A percentile compares a stretch with the other conserved stretches of the same genome.
These are phyloP conservation scores for Pleuronectes platessa DNA, from an alignment of 2,113 vertebrate species.

Conservation along the genomic window DNA sequence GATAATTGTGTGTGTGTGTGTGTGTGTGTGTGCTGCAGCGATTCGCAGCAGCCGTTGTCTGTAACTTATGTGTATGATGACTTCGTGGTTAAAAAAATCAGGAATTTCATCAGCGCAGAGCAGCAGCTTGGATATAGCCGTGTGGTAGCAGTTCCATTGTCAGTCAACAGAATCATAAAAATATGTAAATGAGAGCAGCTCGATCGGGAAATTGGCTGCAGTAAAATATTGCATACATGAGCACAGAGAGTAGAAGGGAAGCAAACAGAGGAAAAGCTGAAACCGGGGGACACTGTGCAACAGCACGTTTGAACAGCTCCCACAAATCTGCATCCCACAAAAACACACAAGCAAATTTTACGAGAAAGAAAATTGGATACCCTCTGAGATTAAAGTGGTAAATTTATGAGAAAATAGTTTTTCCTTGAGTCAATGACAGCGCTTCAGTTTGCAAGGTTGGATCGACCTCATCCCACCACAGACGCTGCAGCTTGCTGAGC, in stretches of 20 bases:
- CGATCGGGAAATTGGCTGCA: background rate
- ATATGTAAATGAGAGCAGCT: background rate
- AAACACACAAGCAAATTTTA: too few relatives aligned
- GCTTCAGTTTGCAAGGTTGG: too few relatives aligned
- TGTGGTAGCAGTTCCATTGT: background rate
- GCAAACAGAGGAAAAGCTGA: background rate
- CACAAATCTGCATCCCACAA: too few relatives aligned
- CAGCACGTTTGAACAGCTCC: too few relatives aligned
- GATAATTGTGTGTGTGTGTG: too few relatives aligned
- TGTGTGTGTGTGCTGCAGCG: background rate
- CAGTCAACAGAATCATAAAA: background rate
- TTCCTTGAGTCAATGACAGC: too few relatives aligned
- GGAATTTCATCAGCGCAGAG: background rate
- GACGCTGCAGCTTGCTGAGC: too few relatives aligned
- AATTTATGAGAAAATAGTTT: too few relatives aligned
- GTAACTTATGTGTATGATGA: background rate
- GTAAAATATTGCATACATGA: background rate
- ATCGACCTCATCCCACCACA: too few relatives aligned
- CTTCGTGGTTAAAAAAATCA: background rate
- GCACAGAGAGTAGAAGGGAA: background rate
- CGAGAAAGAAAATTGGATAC: too few relatives aligned
- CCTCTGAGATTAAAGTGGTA: too few relatives aligned
- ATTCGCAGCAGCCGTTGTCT: background rate
- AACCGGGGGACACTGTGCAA: too few relatives aligned
- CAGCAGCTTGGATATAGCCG: background rate